Evolutionary conservation across 1,140 invertebrate species (phyloP), one percentile per base, ranked within the genome.

Genomic region (Eriosoma lanigerum): DNA sequence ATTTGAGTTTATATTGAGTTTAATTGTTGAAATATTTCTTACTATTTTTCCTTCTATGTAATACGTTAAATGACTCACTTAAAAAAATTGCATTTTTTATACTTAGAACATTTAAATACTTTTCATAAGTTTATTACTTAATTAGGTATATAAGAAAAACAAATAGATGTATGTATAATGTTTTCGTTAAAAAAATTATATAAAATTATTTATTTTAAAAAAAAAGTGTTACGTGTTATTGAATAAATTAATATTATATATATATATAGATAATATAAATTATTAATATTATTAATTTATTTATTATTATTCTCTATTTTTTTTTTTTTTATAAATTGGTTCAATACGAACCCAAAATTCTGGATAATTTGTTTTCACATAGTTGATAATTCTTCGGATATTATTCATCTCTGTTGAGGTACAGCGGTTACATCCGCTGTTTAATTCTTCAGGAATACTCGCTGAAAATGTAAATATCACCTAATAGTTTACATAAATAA

Each of bases 401-500:
- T 70, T 70, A 15, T 1, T 70, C 2, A 1, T 70, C 24, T 70
- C 68, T 13, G 68, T 72, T n/a, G 46, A 52, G 4, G 68, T 72
- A 52, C 46, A 50, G 15, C 68, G 68, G 13, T 38, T n/a, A 2
- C 24, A 72, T 12, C n/a, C 17, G 0, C 17, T 72, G 24, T 52
- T 52, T n/a, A 72, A 19, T 52, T 50, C 68, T 72, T 72, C 68
- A 1, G 68, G 24, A 12, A 72, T 52, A 72, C 5, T 72, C 1
- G 68, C 68, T 72, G 19, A 12, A 72, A 72, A 52, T 26, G 17
- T n/a, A 66, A 66, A 21, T 54, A n/a, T n/a, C n/a, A n/a, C n/a
- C n/a, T n/a, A n/a, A n/a, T n/a, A n/a, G n/a, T n/a, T n/a, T n/a
- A n/a, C n/a, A n/a, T n/a, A n/a, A n/a, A n/a, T n/a, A n/a, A n/a